These are phyloP conservation scores for Eupeodes luniger DNA, from an alignment of 2,888 invertebrate species.

Conservation along the genomic window DNA sequence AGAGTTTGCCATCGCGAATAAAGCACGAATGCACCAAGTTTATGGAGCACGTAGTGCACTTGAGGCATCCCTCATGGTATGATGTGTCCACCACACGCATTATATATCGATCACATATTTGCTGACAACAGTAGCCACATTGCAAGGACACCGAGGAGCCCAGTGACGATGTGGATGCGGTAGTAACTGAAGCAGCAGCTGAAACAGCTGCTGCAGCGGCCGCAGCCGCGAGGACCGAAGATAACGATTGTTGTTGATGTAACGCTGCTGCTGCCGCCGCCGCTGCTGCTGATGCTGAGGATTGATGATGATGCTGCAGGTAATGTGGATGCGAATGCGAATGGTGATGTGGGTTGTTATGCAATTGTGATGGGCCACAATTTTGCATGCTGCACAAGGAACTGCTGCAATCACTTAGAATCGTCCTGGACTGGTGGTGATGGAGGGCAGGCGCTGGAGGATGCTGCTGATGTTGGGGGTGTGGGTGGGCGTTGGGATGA, in stretches of 20 bases:
- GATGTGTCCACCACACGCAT: conserved; percentile 90
- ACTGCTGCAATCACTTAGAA: conserved; percentile 74
- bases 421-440: conserved; percentile 62
- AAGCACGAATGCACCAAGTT: conserved; percentile 91
- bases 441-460: conserved; percentile 37
- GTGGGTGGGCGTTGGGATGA: not conserved
- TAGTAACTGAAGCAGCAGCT: conserved; percentile 63
- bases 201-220: conserved; percentile 66
- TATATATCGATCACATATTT: conserved; percentile 90
- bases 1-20: conserved; percentile 89
- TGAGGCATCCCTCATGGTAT: conserved; percentile 91
- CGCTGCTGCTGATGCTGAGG: conserved; percentile 16
- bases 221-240: conserved; percentile 71
- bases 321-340: conserved; percentile 61
- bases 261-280: conserved; percentile 21
- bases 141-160: conserved; percentile 78
- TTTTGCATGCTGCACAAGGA: conserved; percentile 75
- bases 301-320: conserved; percentile 64
- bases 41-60: conserved; percentile 89
- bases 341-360: conserved; percentile 68
- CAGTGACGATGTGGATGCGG: conserved; percentile 62
- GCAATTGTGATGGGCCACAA: conserved; percentile 75
- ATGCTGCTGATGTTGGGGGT: conserved; percentile 70
- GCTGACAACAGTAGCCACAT: conserved; percentile 89
- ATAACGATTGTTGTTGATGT: conserved; percentile 68